These are phyloP conservation scores for Garra rufa DNA, from an alignment of 2,113 vertebrate species.

Conservation along the genomic window DNA sequence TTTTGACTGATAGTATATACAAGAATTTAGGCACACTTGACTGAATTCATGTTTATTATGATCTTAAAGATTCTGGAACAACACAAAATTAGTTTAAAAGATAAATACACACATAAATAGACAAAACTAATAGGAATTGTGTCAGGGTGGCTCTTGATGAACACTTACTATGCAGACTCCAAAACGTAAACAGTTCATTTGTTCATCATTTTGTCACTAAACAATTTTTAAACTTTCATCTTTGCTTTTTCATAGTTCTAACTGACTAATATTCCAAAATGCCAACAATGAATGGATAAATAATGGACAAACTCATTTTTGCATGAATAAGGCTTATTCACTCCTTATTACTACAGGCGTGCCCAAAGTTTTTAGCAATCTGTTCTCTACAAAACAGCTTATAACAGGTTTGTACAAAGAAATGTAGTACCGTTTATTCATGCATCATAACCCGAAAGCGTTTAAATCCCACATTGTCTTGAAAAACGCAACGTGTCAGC, in stretches of 20 bases:
- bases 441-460: background rate
- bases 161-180: background rate
- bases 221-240: background rate
- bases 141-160: too few species aligned
- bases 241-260: background rate
- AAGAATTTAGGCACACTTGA: too few species aligned
- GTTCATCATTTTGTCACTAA: background rate
- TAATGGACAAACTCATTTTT: background rate
- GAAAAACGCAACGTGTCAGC: constrained; percentile 4
- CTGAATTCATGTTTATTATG: too few species aligned
- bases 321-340: background rate
- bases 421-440: background rate
- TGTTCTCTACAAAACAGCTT: background rate
- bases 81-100: too few species aligned
- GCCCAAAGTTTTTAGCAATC: background rate
- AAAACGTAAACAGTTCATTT: background rate
- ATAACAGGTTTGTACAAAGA: too few species aligned
- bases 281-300: background rate
- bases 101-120: background rate
- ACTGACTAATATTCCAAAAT: background rate
- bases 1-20: too few species aligned
- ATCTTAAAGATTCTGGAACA: too few species aligned
- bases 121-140: background rate
- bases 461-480: background rate
- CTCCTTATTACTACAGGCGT: background rate